Evolutionary conservation across 2,888 invertebrate species (phyloP).

Genomic region (Tortricodes alternella): DNA sequence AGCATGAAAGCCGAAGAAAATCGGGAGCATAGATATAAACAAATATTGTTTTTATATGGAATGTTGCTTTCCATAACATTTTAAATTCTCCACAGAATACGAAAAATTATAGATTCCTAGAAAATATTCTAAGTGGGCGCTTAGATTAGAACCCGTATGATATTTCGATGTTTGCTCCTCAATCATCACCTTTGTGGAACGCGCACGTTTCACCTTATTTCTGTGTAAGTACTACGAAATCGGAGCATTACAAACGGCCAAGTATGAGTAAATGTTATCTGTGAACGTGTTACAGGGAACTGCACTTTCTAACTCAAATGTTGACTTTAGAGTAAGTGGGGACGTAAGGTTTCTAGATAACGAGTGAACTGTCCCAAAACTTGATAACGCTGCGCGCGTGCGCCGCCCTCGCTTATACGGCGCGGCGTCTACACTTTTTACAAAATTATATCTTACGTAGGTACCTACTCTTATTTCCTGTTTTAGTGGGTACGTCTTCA

Average conservation of each 20-base stretch:
- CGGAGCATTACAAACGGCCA: slow-evolving; percentile 64
- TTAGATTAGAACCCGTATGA: slow-evolving; percentile 7
- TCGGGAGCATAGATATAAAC: no score
- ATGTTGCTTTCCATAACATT: no score
- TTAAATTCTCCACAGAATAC: background rate
- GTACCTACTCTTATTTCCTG: slow-evolving; percentile 60
- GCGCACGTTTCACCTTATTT: slow-evolving; percentile 46
- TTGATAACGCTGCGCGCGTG: slow-evolving; percentile 63
- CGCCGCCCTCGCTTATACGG: slow-evolving; percentile 49
- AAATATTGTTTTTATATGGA: no score
- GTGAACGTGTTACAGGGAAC: slow-evolving; percentile 74
- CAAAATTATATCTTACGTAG: slow-evolving; percentile 66
- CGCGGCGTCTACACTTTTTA: slow-evolving; percentile 62
- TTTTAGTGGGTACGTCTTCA: slow-evolving; percentile 54
- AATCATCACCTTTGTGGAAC: slow-evolving; percentile 47
- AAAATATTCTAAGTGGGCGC: slow-evolving; percentile 13
- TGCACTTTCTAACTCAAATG: slow-evolving; percentile 81
- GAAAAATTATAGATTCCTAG: background rate
- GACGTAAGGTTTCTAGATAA: slow-evolving; percentile 72
- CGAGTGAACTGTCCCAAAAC: slow-evolving; percentile 67
- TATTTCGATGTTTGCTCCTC: slow-evolving; percentile 49
- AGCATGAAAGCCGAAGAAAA: no score
- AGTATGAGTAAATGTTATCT: slow-evolving; percentile 69
- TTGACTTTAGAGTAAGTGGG: slow-evolving; percentile 73
- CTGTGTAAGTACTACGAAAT: slow-evolving; percentile 61